A percentile compares a stretch with the other conserved stretches of the same genome.
These are phyloP conservation scores for Chydorus sphaericus DNA, from an alignment of 2,888 invertebrate genomes.

Conservation along the genomic window DNA sequence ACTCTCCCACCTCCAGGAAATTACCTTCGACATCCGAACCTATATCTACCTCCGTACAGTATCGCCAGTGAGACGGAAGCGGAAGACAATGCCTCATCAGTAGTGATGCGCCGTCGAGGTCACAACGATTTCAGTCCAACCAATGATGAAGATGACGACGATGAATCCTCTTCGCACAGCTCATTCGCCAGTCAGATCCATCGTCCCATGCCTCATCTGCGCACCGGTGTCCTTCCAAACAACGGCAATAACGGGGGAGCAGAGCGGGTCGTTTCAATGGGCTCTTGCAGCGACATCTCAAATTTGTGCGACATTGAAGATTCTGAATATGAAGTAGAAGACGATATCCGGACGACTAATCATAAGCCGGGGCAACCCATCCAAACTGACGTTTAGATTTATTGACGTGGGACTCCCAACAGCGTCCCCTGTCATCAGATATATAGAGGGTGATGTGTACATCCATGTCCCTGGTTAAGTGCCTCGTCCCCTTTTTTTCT, in stretches of 20 bases:
- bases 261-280: conserved; percentile 56
- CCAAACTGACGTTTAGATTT: neutral
- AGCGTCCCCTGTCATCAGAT: too few relatives aligned
- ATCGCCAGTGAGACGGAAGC: conserved; percentile 26
- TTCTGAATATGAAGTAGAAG: conserved; percentile 39
- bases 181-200: conserved; percentile 15
- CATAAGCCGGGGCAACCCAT: conserved; percentile 4
- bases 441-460: too few relatives aligned
- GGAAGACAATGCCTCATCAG: conserved; percentile 22
- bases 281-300: conserved; percentile 65
- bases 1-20: conserved; percentile 33
- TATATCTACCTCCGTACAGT: conserved; percentile 56
- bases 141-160: conserved; percentile 22
- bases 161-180: conserved; percentile 13
- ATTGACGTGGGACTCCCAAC: neutral
- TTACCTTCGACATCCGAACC: conserved; percentile 68
- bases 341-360: neutral
- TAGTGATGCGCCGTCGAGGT: conserved; percentile 30
- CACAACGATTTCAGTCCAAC: conserved; percentile 33
- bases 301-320: conserved; percentile 80
- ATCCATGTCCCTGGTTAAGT: neutral
- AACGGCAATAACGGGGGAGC: neutral
- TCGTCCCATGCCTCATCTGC: neutral
- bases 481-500: neutral
- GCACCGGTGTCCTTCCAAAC: neutral